Base-by-base conservation (phyloP, 2,888 invertebrate genomes). In the Drosophila anomalipes region DNA sequence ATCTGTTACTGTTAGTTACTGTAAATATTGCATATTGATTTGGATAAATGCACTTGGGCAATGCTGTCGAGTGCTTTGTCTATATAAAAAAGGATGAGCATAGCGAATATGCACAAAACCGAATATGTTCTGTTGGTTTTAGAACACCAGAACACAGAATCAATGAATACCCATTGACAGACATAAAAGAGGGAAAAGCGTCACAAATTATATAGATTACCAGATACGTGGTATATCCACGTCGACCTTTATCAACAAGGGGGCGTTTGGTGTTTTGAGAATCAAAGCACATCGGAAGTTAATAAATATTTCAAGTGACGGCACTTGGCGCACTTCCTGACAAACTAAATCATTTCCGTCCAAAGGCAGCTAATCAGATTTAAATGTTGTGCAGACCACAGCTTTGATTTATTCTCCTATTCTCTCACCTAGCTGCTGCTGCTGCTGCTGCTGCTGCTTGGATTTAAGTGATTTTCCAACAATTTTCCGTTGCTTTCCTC, bases 21-120 rank as follows among this genome's bases (percentile, higher is more conserved):
- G 63, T 68, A 79, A 66, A 72, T 81, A 77, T 63, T 66, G 54
- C 60, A 81, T 86, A 83, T 83, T 74, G 78, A 83, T 83, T 73
- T 47, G 28, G 44, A 37, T 61, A 63, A 62, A 74, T 61, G 53
- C 64, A 77, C 62, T 64, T 32, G 52, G 32, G 74, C 26, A 28
- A 30, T 37, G 54, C 73, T 47, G 35, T 44, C 61, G 73, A 63
- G 32, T 32, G 30, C 22, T 30, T 19, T 56, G 0, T 49, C 37
- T 19, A 41, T 39, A 30, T 19, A 28, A 28, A 57, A 57, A 41
- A 22, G n/a, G 9, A 32, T 19, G n/a, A 16, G n/a, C 4, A 30
- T 5, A 41, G 3, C 28, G 30, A 58, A 44, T 32, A 30, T 41
- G n/a, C 41, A 10, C 3, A 33, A 12, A 30, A 7, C 12, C 12